Percentiles rank a stretch among this genome's conserved stretches.
These are phyloP conservation scores for Yponomeuta malinellus DNA, from an alignment of 2,888 invertebrate genomes.

Conservation along the genomic window DNA sequence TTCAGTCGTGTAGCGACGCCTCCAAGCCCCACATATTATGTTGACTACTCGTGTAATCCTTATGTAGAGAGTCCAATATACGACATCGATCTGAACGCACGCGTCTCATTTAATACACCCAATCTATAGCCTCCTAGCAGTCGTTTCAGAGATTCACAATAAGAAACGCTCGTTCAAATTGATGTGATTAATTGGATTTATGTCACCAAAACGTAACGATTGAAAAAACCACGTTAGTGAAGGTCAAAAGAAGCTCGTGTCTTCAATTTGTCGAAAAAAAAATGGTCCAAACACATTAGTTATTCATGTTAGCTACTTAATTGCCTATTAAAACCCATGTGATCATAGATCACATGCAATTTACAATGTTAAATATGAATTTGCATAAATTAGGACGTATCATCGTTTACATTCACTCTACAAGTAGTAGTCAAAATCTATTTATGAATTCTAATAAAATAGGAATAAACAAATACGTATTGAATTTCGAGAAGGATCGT, in stretches of 20 bases:
- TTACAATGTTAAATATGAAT: not conserved
- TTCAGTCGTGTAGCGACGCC: too few relatives aligned
- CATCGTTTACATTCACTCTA: not conserved
- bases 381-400: not conserved
- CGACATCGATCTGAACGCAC: too few relatives aligned
- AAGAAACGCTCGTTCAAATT: too few relatives aligned
- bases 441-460: not conserved
- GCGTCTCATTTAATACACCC: too few relatives aligned
- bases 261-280: not conserved
- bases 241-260: not conserved
- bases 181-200: too few relatives aligned
- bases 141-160: too few relatives aligned
- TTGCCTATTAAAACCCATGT: not conserved
- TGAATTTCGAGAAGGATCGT: not conserved
- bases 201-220: too few relatives aligned
- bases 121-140: too few relatives aligned
- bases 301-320: not conserved
- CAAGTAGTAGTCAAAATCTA: not conserved
- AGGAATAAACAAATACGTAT: not conserved
- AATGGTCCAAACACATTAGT: not conserved
- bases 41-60: too few relatives aligned
- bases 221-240: not conserved
- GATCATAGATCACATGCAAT: not conserved
- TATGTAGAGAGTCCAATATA: too few relatives aligned
- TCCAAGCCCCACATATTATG: too few relatives aligned